phyloP scores from a whole-genome alignment of 2,797 vertebrate genomes.

The Peromyscus nudipes region DNA sequence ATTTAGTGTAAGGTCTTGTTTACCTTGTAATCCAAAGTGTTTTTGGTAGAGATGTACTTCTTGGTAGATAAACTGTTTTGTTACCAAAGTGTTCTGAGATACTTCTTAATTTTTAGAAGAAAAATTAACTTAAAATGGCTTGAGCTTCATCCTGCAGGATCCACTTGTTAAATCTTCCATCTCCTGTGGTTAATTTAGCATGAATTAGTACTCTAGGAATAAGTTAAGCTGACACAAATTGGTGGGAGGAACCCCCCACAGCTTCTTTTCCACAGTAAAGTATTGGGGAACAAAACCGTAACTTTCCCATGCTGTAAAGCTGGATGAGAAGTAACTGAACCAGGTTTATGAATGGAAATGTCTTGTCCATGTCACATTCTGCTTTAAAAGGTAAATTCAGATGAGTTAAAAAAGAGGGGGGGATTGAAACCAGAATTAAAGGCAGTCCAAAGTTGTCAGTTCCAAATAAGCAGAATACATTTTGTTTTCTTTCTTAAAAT shows the following conservation, averaged over 20 bases:
- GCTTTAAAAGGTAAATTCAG: neutral
- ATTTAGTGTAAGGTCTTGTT: neutral
- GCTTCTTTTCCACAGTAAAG: constrained; percentile 38
- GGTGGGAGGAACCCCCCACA: neutral
- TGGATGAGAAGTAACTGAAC: neutral
- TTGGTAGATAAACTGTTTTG: neutral
- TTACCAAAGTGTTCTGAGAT: constrained; percentile 30
- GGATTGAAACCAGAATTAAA: neutral
- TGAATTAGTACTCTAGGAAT: constrained; percentile 85
- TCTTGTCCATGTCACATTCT: neutral
- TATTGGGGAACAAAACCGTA: neutral
- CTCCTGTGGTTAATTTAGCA: constrained; percentile 79
- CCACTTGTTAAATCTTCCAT: constrained; percentile 71
- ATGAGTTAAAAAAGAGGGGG: too few species aligned
- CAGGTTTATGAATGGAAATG: neutral
- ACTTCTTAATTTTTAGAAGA: constrained; percentile 83
- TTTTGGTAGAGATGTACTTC: constrained; percentile 79
- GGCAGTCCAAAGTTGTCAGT: neutral
- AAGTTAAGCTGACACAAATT: constrained; percentile 68
- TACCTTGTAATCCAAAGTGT: constrained; percentile 79
- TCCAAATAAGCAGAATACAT: neutral
- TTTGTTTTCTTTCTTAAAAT: neutral
- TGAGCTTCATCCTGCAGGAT: neutral
- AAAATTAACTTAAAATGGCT: neutral
- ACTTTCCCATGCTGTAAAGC: neutral